Evolutionary conservation across 2,797 vertebrate species (phyloP).

Genomic region (Menidia menidia): DNA sequence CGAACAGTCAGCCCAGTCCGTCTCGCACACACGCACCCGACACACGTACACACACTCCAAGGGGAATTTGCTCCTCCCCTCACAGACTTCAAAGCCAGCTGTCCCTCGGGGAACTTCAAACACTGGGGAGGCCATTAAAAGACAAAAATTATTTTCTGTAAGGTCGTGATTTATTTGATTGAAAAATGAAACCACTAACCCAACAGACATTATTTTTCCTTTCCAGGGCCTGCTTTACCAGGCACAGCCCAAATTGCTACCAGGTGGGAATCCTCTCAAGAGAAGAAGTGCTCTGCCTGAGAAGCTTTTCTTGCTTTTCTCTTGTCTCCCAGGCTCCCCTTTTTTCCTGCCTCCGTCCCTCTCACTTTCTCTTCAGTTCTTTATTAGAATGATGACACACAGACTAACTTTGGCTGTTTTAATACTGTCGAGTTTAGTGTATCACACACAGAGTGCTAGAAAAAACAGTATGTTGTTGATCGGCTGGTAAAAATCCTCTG

Average conservation of each 20-base stretch:
- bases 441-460: constrained; percentile 13
- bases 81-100: constrained; percentile 77
- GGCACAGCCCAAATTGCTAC: constrained; percentile 74
- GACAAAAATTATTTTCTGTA: constrained; percentile 83
- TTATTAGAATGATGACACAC: constrained; percentile 26
- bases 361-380: constrained; percentile 5
- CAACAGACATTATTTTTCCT: constrained; percentile 78
- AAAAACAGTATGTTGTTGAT: neutral
- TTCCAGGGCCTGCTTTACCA: constrained; percentile 71
- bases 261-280: constrained; percentile 77
- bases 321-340: constrained; percentile 45
- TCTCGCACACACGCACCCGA: constrained; percentile 8
- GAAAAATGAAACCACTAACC: constrained; percentile 84
- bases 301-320: constrained; percentile 36
- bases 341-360: constrained; percentile 13
- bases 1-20: constrained; percentile 9
- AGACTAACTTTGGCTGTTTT: constrained; percentile 2
- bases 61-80: constrained; percentile 54
- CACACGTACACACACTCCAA: constrained; percentile 31
- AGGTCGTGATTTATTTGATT: constrained; percentile 85
- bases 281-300: constrained; percentile 45
- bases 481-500: neutral
- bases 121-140: constrained; percentile 78
- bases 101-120: constrained; percentile 80
- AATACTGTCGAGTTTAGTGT: constrained; percentile 11